These are phyloP conservation scores for Synanthedon formicaeformis DNA, from an alignment of 2,888 invertebrate genomes.

Conservation along the genomic window DNA sequence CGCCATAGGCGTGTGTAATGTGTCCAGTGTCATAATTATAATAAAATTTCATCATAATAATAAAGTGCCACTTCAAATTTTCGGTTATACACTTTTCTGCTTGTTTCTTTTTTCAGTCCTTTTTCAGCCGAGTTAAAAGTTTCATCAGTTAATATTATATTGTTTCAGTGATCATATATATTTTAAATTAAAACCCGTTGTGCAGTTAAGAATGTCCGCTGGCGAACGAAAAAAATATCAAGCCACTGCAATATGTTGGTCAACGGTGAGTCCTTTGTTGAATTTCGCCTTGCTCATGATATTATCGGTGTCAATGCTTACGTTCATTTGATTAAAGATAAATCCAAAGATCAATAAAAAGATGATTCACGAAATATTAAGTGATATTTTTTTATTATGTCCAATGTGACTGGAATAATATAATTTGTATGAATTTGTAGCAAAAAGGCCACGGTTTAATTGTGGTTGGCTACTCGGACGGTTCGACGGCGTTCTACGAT, in stretches of 20 bases:
- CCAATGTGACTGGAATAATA: neutral
- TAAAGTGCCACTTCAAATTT: too few relatives aligned
- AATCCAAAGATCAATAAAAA: too few relatives aligned
- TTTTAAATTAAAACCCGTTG: slow-evolving; percentile 56
- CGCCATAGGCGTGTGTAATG: too few relatives aligned
- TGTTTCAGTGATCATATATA: slow-evolving; percentile 43
- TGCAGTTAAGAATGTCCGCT: slow-evolving; percentile 43
- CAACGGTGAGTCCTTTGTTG: slow-evolving; percentile 38
- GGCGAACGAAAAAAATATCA: slow-evolving; percentile 37
- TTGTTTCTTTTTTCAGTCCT: too few relatives aligned
- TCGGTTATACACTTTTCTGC: too few relatives aligned
- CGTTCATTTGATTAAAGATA: too few relatives aligned
- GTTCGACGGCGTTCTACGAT: slow-evolving; percentile 75
- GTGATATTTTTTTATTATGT: too few relatives aligned
- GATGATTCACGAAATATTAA: too few relatives aligned
- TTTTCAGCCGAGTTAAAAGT: neutral
- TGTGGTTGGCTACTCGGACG: slow-evolving; percentile 77
- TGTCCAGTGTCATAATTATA: too few relatives aligned
- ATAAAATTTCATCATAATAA: too few relatives aligned
- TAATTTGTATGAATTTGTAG: slow-evolving; percentile 31
- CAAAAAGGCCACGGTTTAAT: slow-evolving; percentile 64
- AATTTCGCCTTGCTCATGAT: too few relatives aligned
- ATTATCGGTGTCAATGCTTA: too few relatives aligned
- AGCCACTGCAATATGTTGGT: slow-evolving; percentile 64
- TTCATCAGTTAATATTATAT: slow-evolving; percentile 4